These are phyloP conservation scores for Prosopocoilus inquinatus DNA, from an alignment of 2,888 invertebrate genomes.

Conservation along the genomic window DNA sequence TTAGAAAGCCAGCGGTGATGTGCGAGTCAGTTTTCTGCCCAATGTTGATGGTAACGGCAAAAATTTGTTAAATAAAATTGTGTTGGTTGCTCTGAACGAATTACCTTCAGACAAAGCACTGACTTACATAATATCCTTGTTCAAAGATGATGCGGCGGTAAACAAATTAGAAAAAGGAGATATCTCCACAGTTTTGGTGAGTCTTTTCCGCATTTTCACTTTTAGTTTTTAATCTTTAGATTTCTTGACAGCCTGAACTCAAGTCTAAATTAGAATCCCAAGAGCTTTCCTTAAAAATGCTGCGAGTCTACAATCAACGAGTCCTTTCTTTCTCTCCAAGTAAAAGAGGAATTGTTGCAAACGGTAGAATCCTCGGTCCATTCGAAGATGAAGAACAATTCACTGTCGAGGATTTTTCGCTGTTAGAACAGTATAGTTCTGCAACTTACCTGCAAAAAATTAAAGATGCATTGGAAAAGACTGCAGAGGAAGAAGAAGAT, in stretches of 20 bases:
- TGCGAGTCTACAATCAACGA: constrained; percentile 67
- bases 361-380: constrained; percentile 88
- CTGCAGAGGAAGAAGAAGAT: constrained; percentile 50
- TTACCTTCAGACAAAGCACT: constrained; percentile 60
- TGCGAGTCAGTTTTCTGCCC: constrained; percentile 70
- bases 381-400: constrained; percentile 72
- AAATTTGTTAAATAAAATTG: constrained; percentile 66
- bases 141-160: constrained; percentile 54
- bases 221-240: constrained; percentile 5
- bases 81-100: constrained; percentile 64
- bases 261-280: constrained; percentile 59
- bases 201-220: constrained; percentile 19
- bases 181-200: constrained; percentile 58
- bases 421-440: constrained; percentile 77
- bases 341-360: constrained; percentile 74
- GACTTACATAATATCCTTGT: constrained; percentile 58
- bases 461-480: constrained; percentile 60
- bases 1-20: constrained; percentile 66
- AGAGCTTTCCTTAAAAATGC: constrained; percentile 65
- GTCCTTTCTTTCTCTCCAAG: constrained; percentile 68
- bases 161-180: constrained; percentile 51
- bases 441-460: constrained; percentile 73
- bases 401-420: constrained; percentile 81
- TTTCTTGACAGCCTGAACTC: constrained; percentile 50
- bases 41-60: constrained; percentile 61